Percentiles rank a stretch among this genome's conserved stretches.
Conservation (phyloP, 2,113 vertebrate genomes). For the Otis tarda region DNA sequence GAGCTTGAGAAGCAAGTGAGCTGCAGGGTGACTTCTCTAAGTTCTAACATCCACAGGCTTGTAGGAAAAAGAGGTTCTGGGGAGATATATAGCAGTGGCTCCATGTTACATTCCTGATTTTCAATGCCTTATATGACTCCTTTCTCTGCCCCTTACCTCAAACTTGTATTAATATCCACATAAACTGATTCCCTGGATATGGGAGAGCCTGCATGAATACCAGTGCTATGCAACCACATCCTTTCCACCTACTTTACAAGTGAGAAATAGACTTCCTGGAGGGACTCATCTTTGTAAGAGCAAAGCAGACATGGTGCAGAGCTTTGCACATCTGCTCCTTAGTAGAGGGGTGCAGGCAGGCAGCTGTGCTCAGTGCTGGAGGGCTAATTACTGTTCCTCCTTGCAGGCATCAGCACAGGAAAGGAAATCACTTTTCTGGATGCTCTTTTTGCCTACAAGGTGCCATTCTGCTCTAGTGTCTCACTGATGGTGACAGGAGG, state of each 20-base stretch:
- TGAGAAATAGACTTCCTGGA: neutral
- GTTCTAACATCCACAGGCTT: neutral
- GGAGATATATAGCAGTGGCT: neutral
- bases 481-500: constrained; percentile 40
- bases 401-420: constrained; percentile 24
- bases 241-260: neutral
- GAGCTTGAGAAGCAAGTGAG: neutral
- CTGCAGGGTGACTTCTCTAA: neutral
- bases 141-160: neutral
- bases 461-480: constrained; percentile 29
- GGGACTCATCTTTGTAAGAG: neutral
- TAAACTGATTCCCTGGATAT: neutral
- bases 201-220: neutral
- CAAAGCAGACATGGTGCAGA: neutral
- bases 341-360: neutral
- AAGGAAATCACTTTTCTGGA: constrained; percentile 2
- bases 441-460: constrained; percentile 39
- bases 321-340: neutral
- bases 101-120: neutral
- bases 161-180: neutral
- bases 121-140: neutral
- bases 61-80: neutral
- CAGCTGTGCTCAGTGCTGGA: constrained; percentile 15
- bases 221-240: neutral
- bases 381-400: constrained; percentile 41